These are phyloP conservation scores for Crossaster papposus DNA, from an alignment of 53 echinoderm and acorn worm genomes.

Conservation along the genomic window DNA sequence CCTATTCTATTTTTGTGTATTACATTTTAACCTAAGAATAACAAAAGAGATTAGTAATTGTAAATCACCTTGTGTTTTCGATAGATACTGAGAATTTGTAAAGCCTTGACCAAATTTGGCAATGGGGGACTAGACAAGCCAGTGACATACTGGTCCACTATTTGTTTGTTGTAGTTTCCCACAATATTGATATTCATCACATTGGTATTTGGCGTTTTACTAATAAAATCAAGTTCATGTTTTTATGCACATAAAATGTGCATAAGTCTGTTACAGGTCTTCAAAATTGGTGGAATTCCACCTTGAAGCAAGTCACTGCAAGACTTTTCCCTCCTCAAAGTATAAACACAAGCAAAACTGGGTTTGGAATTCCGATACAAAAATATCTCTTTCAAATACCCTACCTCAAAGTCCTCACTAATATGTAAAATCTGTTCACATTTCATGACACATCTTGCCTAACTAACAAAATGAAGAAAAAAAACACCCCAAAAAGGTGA, in stretches of 20 bases:
- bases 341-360: neutral
- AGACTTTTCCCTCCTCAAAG: neutral
- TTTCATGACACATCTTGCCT: no score
- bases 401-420: no score
- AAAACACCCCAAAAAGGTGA: no score
- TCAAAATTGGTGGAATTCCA: slow-evolving; percentile 27
- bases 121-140: neutral
- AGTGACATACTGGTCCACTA: neutral
- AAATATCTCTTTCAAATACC: no score
- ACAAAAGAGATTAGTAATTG: neutral
- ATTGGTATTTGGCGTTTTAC: neutral
- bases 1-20: neutral
- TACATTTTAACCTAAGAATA: neutral
- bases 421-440: no score
- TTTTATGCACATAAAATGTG: no score
- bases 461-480: no score
- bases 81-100: neutral
- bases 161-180: neutral
- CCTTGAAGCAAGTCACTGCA: neutral
- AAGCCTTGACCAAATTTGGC: slow-evolving; percentile 13
- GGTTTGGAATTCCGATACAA: neutral
- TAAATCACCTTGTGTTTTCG: neutral
- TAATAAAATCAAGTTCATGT: neutral
- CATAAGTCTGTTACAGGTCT: neutral
- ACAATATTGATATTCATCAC: neutral